These are phyloP conservation scores for Anthopleura xanthogrammica DNA, from an alignment of 92 coral and sea anemone species.

Conservation along the genomic window DNA sequence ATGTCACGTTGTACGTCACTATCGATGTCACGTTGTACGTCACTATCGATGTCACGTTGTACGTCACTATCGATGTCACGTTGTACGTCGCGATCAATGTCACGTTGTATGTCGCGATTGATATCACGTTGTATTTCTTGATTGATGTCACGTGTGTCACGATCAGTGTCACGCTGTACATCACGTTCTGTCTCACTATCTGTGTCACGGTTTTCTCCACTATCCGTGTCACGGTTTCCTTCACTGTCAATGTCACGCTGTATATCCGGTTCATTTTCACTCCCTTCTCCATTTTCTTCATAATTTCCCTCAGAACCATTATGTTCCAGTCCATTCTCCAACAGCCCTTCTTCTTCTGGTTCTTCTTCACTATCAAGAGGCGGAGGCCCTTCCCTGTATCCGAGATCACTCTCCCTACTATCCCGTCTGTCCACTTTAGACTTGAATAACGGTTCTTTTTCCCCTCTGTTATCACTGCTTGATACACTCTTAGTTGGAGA, in stretches of 20 bases:
- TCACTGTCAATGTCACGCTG: constrained; percentile 29
- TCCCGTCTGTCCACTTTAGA: constrained; percentile 9
- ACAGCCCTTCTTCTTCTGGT: constrained; percentile 18
- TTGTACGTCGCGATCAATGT: constrained; percentile 22
- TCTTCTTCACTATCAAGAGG: constrained; percentile 63
- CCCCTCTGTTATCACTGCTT: constrained; percentile 8
- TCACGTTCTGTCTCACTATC: constrained; percentile 10
- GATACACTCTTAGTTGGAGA: constrained; percentile 43
- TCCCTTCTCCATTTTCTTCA: constrained; percentile 28
- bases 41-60: constrained; percentile 12
- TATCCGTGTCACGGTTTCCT: constrained; percentile 28
- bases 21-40: neutral
- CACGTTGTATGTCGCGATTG: constrained; percentile 27
- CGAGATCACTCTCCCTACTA: constrained; percentile 34
- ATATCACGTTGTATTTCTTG: constrained; percentile 13
- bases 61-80: constrained; percentile 21
- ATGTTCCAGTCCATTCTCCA: constrained; percentile 23
- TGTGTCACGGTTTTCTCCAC: constrained; percentile 6
- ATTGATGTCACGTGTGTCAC: constrained; percentile 12
- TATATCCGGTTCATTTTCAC: constrained; percentile 53
- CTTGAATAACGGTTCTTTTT: neutral
- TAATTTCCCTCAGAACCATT: constrained; percentile 24
- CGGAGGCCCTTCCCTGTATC: constrained; percentile 59
- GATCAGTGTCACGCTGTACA: neutral
- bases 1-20: no score